Percentiles rank a stretch among this genome's conserved stretches.
Evolutionary conservation across 35 echinoderm and acorn worm genomes (phyloP).

Genomic region (Heliocidaris tuberculata): DNA sequence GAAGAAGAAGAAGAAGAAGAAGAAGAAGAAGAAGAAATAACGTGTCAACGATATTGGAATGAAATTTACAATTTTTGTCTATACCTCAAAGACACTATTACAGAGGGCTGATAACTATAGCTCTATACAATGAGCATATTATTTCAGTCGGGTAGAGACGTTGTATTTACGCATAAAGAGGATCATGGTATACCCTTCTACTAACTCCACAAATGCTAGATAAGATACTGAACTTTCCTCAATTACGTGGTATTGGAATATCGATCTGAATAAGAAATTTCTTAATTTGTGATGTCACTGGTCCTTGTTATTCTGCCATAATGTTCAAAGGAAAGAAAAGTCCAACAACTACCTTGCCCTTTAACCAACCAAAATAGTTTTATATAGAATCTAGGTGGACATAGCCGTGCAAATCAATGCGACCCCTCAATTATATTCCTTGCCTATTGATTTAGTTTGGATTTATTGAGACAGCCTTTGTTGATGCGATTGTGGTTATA

Average conservation of each 20-base stretch:
- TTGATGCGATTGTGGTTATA: neutral
- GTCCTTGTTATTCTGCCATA: neutral
- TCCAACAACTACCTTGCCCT: neutral
- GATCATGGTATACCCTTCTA: no score
- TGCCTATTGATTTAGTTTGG: neutral
- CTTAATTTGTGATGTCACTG: neutral
- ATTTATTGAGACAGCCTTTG: neutral
- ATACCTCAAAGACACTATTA: no score
- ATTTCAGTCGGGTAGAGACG: no score
- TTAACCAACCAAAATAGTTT: neutral
- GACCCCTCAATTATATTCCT: neutral
- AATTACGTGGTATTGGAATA: neutral
- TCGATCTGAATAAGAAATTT: neutral
- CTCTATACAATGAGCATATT: no score
- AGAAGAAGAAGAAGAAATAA: no score
- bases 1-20: no score
- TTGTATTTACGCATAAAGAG: no score
- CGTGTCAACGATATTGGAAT: no score
- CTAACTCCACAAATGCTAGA: neutral
- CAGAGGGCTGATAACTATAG: no score
- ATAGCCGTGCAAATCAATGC: neutral
- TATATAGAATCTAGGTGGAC: no score
- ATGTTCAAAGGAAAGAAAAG: neutral
- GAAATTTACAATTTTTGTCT: no score
- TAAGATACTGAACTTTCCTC: neutral